Base-by-base conservation (phyloP, 2,888 invertebrate genomes). In the Tillus elongatus region DNA sequence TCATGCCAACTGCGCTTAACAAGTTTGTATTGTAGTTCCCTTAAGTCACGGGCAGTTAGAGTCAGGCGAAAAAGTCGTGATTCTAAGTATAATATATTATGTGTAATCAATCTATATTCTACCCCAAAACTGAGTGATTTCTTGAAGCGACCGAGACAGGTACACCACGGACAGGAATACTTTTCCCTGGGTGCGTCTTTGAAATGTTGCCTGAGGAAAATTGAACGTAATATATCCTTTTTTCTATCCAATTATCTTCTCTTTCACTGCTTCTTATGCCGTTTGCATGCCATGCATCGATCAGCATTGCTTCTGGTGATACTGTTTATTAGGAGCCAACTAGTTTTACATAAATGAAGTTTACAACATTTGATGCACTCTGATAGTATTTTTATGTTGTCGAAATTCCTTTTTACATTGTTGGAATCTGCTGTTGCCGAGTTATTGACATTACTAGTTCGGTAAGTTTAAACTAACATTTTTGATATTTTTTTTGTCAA, bases 171-270 rank as follows among this genome's bases (percentile, higher is more conserved):
- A n/a, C 24, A 19, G 6, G 24, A 19, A 19, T 19, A 19, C n/a
- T 19, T 19, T 19, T 19, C 24, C 24, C 24, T 19, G 24, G n/a
- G 24, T n/a, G 24, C 24, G 24, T 19, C 24, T 19, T n/a, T n/a
- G 24, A 6, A 19, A 19, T 19, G 24, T 19, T n/a, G 24, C 24
- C 24, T n/a, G 24, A 19, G 24, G 24, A 19, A 19, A 6, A 19
- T 19, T 19, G 24, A 19, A 19, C 24, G 24, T 19, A 19, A 19
- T 19, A 19, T n/a, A 8, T 19, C 6, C 24, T 19, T 19, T 19
- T 19, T 19, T 19, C 24, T n/a, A 19, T 19, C 24, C 24, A 6
- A 19, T 19, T 19, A 6, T 19, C n/a, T 19, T 6, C 6, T 19
- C n/a, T 8, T 19, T 19, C 24, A 19, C 24, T n/a, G 24, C 24